Base-by-base conservation (phyloP, 2,113 vertebrate species). In the Monopterus albus region DNA sequence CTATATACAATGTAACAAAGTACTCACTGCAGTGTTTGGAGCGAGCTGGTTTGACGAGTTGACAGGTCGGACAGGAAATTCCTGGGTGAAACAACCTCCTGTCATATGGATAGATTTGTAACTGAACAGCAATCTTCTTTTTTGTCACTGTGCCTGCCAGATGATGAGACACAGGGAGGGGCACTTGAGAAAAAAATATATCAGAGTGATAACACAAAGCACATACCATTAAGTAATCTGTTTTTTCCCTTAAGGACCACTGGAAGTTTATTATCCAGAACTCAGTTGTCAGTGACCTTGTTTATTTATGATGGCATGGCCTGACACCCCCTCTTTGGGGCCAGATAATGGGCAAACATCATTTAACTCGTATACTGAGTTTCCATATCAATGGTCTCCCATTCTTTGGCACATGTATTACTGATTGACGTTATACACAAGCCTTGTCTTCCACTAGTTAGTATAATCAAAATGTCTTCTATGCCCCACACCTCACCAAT, bases 11-110 rank as follows among this genome's bases (percentile, higher is more conserved):
- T 6, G n/a, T 15, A 35, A 69, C 1, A 43, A 31, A 36, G 33
- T 23, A 85, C 92, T 89, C 83, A 99, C 98, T 82, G 80, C 97
- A 99, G 59, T 99, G 98, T 86, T 98, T 98, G 21, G 98, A 99
- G 10, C 96, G 92, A 20, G 98, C 96, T 17, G 96, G 97, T 84
- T 98, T 99, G 87, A 92, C 69, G 45, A 96, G 29, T 0, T 79
- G 61, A 72, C 98, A 99, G 0, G 96, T 95, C 7, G 91, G 83
- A 76, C 98, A 99, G 64, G 72, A 12, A 0, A 69, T 17, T 21
- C 94, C 93, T 0, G 87, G 92, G 36, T 92, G 93, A 84, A 96
- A 99, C 78, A 98, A 71, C 15, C 90, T 88, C 8, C 81, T 90
- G 51, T 99, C 96, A 0, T 97, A 97, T 0, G 86, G 86, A 49